Conservation (phyloP, 2,113 vertebrate genomes). For the Oxyura jamaicensis region DNA sequence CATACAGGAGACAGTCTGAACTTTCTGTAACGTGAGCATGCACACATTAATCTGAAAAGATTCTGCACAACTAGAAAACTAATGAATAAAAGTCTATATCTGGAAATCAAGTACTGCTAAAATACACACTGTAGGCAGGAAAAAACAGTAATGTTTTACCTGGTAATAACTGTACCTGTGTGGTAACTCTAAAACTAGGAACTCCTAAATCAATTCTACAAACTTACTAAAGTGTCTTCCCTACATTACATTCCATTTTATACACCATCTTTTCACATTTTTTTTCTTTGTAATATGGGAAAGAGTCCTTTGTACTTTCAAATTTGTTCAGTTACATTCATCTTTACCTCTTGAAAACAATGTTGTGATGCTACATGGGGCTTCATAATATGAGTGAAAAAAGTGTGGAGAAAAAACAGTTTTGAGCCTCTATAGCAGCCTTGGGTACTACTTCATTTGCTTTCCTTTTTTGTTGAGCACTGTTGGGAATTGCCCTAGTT, state of each 20-base stretch:
- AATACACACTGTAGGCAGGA: background rate
- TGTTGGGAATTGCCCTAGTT: background rate
- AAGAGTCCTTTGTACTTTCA: background rate
- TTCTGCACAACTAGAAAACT: background rate
- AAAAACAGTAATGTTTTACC: background rate
- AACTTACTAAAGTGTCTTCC: background rate
- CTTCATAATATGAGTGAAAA: background rate
- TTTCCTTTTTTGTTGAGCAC: background rate
- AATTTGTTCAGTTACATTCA: background rate
- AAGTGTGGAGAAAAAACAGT: rapidly evolving
- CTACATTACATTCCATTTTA: background rate
- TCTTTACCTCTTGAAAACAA: background rate
- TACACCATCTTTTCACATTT: background rate
- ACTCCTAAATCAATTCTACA: background rate
- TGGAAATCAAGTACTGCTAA: background rate
- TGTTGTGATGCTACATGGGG: background rate
- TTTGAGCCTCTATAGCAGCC: background rate
- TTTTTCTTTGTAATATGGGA: background rate
- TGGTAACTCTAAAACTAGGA: background rate
- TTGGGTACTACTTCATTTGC: background rate
- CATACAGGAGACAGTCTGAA: background rate
- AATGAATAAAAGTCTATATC: background rate
- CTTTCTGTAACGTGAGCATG: rapidly evolving
- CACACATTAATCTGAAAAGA: background rate
- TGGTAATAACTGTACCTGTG: background rate